Evolutionary conservation across 2,888 invertebrate species (phyloP).

Genomic region (Portevinia maculata): DNA sequence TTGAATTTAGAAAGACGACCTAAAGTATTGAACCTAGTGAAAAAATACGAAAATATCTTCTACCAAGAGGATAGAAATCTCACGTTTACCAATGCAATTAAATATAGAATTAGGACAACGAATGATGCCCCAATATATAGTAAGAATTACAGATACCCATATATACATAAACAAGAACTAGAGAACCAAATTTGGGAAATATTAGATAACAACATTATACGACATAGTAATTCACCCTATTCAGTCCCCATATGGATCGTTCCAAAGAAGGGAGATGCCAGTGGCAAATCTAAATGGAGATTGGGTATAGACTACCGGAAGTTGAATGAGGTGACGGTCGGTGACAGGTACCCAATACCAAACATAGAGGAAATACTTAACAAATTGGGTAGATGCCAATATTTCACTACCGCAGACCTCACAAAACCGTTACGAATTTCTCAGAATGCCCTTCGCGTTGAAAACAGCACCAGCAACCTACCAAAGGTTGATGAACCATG

Average conservation of each 20-base stretch:
- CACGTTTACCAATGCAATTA: slow-evolving; percentile 29
- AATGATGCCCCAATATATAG: slow-evolving; percentile 51
- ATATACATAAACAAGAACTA: slow-evolving; percentile 60
- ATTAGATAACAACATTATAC: slow-evolving; percentile 59
- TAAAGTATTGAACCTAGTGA: slow-evolving; percentile 25
- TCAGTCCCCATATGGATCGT: slow-evolving; percentile 66
- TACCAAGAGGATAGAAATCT: slow-evolving; percentile 55
- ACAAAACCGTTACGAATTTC: slow-evolving; percentile 67
- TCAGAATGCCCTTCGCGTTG: slow-evolving; percentile 79
- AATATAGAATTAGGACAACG: slow-evolving; percentile 43
- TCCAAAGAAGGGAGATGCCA: slow-evolving; percentile 62
- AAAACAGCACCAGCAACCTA: slow-evolving; percentile 81
- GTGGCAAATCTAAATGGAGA: slow-evolving; percentile 61
- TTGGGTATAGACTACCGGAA: slow-evolving; percentile 66
- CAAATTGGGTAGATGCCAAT: too few relatives aligned
- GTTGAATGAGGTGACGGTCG: slow-evolving; percentile 65
- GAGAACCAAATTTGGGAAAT: slow-evolving; percentile 64
- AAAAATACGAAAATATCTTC: slow-evolving; percentile 29
- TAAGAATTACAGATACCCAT: slow-evolving; percentile 51
- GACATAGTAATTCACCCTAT: slow-evolving; percentile 56
- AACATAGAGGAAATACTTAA: slow-evolving; percentile 60
- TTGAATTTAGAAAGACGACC: slow-evolving; percentile 34
- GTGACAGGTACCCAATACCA: slow-evolving; percentile 70
- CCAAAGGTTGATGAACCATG: slow-evolving; percentile 80
- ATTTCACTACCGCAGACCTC: slow-evolving; percentile 67